Evolutionary conservation across 2,888 invertebrate species (phyloP).

Genomic region (Rhagium mordax): DNA sequence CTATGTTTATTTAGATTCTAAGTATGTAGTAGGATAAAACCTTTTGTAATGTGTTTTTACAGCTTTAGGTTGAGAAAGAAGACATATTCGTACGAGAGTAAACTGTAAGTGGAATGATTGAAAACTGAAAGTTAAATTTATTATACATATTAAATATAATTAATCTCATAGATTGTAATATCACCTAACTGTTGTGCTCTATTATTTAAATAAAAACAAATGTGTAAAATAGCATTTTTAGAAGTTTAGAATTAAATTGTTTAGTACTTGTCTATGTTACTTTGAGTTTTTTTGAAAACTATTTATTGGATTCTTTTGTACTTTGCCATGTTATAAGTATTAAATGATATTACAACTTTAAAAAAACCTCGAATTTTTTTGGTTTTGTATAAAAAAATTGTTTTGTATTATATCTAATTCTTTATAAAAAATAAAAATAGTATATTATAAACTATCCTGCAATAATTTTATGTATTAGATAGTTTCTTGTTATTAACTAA

Average conservation of each 20-base stretch:
- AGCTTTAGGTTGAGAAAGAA: slow-evolving; percentile 67
- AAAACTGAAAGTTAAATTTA: slow-evolving; percentile 57
- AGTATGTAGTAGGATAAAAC: slow-evolving; percentile 38
- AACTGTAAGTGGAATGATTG: slow-evolving; percentile 55
- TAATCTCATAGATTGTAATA: slow-evolving; percentile 66
- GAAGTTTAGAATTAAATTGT: slow-evolving; percentile 58
- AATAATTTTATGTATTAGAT: slow-evolving; percentile 7
- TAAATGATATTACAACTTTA: slow-evolving; percentile 44
- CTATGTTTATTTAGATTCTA: background rate
- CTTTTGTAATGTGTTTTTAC: slow-evolving; percentile 61
- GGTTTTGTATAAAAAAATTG: slow-evolving; percentile 53
- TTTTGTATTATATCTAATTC: slow-evolving; percentile 54
- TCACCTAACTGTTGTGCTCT: slow-evolving; percentile 68
- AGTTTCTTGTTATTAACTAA: background rate
- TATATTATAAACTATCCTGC: slow-evolving; percentile 31
- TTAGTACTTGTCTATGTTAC: slow-evolving; percentile 41
- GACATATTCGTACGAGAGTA: slow-evolving; percentile 46
- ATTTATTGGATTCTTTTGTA: slow-evolving; percentile 42
- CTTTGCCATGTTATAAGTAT: slow-evolving; percentile 46
- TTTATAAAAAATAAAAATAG: slow-evolving; percentile 53
- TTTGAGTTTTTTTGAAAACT: slow-evolving; percentile 30
- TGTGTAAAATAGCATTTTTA: slow-evolving; percentile 66
- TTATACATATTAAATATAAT: slow-evolving; percentile 62
- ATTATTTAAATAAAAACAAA: slow-evolving; percentile 61
- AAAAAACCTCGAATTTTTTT: slow-evolving; percentile 45